Evolutionary conservation across 2,797 vertebrate species (phyloP).

Genomic region (Streptopelia turtur): DNA sequence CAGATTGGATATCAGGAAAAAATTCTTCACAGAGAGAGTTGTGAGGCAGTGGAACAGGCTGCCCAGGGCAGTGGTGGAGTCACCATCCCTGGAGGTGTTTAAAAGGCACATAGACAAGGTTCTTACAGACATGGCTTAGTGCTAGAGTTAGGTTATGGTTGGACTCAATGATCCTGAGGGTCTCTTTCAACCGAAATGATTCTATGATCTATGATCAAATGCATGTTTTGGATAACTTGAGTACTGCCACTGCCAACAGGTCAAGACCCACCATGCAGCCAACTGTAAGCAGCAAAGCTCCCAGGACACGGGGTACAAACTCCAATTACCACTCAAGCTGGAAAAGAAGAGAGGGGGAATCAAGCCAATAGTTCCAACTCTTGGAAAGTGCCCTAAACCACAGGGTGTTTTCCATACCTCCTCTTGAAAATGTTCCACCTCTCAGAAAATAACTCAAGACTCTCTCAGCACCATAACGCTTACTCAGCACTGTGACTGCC

Average conservation of each 20-base stretch:
- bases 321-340: not conserved
- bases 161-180: too few relatives aligned
- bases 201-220: not conserved
- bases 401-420: not conserved
- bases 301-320: not conserved
- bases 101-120: too few relatives aligned
- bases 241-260: not conserved
- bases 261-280: not conserved
- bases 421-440: slow-evolving; percentile 18
- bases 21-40: too few relatives aligned
- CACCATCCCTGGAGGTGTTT: too few relatives aligned
- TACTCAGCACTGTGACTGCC: not conserved
- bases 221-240: accelerated
- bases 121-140: too few relatives aligned
- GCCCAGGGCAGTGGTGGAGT: too few relatives aligned
- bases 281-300: not conserved
- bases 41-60: too few relatives aligned
- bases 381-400: not conserved
- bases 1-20: too few relatives aligned
- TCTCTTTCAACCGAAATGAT: too few relatives aligned
- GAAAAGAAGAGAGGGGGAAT: not conserved
- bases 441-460: not conserved
- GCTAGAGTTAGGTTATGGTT: too few relatives aligned
- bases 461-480: not conserved
- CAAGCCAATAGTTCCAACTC: not conserved